Conservation (phyloP, 2,113 vertebrate genomes). For the Psittacus erithacus region DNA sequence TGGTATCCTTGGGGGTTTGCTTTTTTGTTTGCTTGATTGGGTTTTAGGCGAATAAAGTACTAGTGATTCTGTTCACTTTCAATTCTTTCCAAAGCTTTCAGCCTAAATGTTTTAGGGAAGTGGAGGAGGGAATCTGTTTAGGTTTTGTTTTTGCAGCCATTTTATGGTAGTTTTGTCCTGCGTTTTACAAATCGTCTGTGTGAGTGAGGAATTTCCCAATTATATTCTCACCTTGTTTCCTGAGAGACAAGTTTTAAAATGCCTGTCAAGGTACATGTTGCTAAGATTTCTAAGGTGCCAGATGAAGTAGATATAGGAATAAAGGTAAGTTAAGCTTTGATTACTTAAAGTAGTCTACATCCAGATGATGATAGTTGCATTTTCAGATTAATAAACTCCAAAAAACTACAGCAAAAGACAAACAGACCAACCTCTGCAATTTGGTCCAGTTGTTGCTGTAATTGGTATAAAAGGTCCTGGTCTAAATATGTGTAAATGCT, state of each 20-base stretch:
- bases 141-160: neutral
- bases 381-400: neutral
- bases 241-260: neutral
- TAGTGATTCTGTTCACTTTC: neutral
- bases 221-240: neutral
- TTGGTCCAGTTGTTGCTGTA: neutral
- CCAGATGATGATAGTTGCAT: neutral
- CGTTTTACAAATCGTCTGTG: neutral
- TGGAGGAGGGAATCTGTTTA: neutral
- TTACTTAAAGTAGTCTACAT: neutral
- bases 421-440: neutral
- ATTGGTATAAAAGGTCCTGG: neutral
- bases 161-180: neutral
- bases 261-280: neutral
- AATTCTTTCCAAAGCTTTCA: neutral
- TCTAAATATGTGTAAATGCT: neutral
- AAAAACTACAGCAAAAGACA: neutral
- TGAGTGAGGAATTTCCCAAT: neutral
- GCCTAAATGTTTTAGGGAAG: neutral
- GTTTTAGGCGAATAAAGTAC: neutral
- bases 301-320: neutral
- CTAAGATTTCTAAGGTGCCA: neutral
- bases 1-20: neutral
- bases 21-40: neutral
- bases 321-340: conserved; percentile 32